Percentiles rank a stretch among this genome's conserved stretches.
These are phyloP conservation scores for Osmerus mordax DNA, from an alignment of 2,113 vertebrate species.

Conservation along the genomic window DNA sequence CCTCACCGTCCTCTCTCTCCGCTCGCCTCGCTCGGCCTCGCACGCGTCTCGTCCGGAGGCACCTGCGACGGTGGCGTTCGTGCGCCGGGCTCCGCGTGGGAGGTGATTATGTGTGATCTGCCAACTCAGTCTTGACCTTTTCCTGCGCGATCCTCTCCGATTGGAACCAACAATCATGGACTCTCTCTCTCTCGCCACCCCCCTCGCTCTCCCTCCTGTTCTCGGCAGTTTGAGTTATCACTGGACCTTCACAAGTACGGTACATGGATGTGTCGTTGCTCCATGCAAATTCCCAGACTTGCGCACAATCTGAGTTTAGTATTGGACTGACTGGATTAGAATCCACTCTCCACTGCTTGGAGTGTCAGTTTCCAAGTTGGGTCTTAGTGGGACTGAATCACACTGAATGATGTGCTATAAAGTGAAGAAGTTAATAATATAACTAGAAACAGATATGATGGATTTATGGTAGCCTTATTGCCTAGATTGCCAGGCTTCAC, in stretches of 20 bases:
- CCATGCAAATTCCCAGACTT: constrained; percentile 25
- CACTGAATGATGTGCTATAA: too few relatives aligned
- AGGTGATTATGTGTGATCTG: constrained; percentile 76
- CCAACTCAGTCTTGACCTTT: constrained; percentile 76
- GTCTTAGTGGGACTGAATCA: too few relatives aligned
- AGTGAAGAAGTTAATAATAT: too few relatives aligned
- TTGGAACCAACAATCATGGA: constrained; percentile 53
- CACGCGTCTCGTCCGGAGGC: constrained; percentile 70
- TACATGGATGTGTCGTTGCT: constrained; percentile 32
- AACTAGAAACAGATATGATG: too few relatives aligned
- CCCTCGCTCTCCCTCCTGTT: constrained; percentile 14
- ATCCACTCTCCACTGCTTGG: too few relatives aligned
- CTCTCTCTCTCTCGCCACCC: constrained; percentile 15
- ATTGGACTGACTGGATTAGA: too few relatives aligned
- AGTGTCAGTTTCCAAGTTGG: too few relatives aligned
- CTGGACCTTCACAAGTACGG: background rate
- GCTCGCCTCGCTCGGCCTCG: constrained; percentile 39
- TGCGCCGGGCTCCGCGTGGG: constrained; percentile 55
- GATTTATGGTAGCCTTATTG: too few relatives aligned
- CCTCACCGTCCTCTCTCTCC: constrained; percentile 21
- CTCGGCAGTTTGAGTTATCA: constrained; percentile 8
- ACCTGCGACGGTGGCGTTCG: constrained; percentile 45
- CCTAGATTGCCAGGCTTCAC: too few relatives aligned
- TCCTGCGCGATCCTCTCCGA: constrained; percentile 57
- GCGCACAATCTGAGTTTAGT: too few relatives aligned